Evolutionary conservation across 2,113 vertebrate species (phyloP), one percentile per base, ranked within the genome.

Genomic region (Psittacus erithacus): DNA sequence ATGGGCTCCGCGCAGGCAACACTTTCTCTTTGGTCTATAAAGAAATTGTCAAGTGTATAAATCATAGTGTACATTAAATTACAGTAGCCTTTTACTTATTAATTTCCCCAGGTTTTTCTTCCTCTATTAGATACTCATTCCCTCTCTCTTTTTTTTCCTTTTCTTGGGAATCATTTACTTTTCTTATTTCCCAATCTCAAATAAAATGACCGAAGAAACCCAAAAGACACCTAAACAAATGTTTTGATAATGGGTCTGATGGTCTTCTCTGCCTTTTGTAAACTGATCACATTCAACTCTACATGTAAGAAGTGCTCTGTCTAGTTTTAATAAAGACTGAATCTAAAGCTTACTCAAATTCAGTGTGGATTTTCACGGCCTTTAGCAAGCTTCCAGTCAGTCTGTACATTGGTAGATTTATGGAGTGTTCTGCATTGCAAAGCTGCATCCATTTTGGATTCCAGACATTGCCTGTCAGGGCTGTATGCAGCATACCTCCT

Each of bases 51-150:
- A 87, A 94, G 90, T 86, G 47, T 94, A 92, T 86, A 84, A 95
- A 93, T 92, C 91, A 94, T 50, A 84, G 41, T 86, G 85, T 87
- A 91, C 70, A 78, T 93, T 96, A 92, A 96, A 97, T 96, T 95
- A 89, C 82, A 35, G 50, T 80, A 74, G 39, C 50, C 46, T 80
- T 95, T 94, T 94, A 97, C 52, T 95, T 95, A 93, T 94, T 95
- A 92, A 96, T 97, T 97, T 96, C 60, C 24, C 11, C 10, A 14
- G 10, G 28, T 88, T 92, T 86, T 82, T 47, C 10, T 70, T 50
- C 17, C 15, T 77, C 59, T 86, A 14, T 35, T 79, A 35, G 8
- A 70, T 83, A 12, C 7, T 60, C 2, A 22, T 69, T 67, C 38
- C 9, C 19, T 55, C 59, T 5, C 5, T 41, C 4, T 28, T 20